A percentile compares a stretch with the other conserved stretches of the same genome.
These are phyloP conservation scores for Drosophila kurseongensis DNA, from an alignment of 1,140 invertebrate genomes.

Conservation along the genomic window DNA sequence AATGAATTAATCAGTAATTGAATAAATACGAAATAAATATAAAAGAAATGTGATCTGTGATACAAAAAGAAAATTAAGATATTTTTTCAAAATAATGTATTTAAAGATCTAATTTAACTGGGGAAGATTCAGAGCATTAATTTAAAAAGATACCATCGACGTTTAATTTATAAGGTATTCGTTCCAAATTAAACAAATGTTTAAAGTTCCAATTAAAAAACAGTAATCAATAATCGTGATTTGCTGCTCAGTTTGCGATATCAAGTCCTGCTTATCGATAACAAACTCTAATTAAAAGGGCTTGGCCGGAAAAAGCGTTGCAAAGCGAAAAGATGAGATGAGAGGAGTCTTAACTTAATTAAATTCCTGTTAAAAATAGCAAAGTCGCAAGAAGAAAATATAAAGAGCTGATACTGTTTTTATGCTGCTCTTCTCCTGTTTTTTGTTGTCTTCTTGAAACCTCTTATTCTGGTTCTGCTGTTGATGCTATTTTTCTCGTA, in stretches of 20 bases:
- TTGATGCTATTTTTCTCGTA: constrained; percentile 13
- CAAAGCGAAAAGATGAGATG: constrained; percentile 7
- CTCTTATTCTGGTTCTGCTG: constrained; percentile 10
- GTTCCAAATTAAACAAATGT: not conserved
- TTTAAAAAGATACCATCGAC: no score
- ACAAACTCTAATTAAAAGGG: not conserved
- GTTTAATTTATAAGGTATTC: no score
- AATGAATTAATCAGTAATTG: no score
- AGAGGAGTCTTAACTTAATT: constrained; percentile 33
- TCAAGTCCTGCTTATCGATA: not conserved
- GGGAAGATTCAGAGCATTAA: no score
- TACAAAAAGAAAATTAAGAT: no score
- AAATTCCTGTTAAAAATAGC: constrained; percentile 26
- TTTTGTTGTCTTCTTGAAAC: constrained; percentile 1
- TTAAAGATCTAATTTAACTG: no score
- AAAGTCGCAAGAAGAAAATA: constrained; percentile 1
- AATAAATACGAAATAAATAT: no score
- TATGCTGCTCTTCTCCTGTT: constrained; percentile 7
- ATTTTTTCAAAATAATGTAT: no score
- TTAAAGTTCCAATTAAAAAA: not conserved
- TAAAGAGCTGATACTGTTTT: constrained; percentile 1
- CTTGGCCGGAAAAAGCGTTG: not conserved
- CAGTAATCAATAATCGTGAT: not conserved
- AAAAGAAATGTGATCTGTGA: no score
- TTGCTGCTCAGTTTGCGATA: not conserved